Base-by-base conservation (phyloP, 2,888 invertebrate genomes). In the Volucella inflata region DNA sequence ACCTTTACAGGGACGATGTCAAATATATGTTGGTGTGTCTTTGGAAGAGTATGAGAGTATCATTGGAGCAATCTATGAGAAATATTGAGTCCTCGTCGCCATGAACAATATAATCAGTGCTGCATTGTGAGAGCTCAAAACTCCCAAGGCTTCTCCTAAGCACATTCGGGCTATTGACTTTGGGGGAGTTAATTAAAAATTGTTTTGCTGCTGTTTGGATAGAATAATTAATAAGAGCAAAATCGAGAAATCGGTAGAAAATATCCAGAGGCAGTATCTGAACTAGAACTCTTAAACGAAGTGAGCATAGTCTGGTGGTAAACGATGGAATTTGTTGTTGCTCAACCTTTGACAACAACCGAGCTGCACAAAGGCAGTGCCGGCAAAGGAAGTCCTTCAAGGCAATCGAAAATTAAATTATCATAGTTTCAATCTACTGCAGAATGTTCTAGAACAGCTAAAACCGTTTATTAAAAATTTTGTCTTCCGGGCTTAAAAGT, bases 21-120 rank as follows among this genome's bases (percentile, higher is more conserved):
- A 76, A 76, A 71, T 72, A 53, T 78, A 82, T 74, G 50, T 83
- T 68, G 62, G 64, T 67, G 53, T 67, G 53, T 21, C 21, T 21
- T 4, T 21, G 21, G 42, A 40, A 36, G 48, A 1, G 8, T 1
- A 40, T 6, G 59, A 1, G 2, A 38, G 51, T 38, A 51, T 62
- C 53, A 14, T 16, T 36, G 67, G 50, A 62, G 38, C 53, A 11
- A 67, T 76, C 77, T 38, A 30, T 30, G 30, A 30, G 6, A 30
- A 30, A 30, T 30, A 55, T 53, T 53, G 14, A 14, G 30, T 36
- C 44, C 42, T 42, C 21, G 2, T 42, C 21, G 2, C 65, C 21
- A 65, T 40, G 65, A 42, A 46, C 8, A 48, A 38, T 62, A 48
- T 57, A 40, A 42, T 64, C 50, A 57, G 17, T n/a, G 53, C 36